phyloP scores from a whole-genome alignment of 2,113 vertebrate genomes.

The Rhagologus leucostigma region DNA sequence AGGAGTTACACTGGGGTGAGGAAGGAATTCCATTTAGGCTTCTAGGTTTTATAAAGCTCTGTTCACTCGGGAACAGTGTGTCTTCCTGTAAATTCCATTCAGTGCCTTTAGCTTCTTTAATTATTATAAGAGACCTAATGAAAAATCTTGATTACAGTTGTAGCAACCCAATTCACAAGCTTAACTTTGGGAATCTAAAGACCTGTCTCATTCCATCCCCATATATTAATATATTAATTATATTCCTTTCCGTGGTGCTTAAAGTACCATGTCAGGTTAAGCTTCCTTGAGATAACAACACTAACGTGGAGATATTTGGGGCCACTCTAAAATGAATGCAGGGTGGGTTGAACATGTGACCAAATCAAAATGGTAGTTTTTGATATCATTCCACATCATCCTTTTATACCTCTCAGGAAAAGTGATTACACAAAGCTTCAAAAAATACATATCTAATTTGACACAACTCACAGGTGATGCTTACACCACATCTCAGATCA shows the following conservation, averaged over 20 bases:
- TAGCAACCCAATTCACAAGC: background rate
- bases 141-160: background rate
- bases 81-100: background rate
- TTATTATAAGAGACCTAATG: background rate
- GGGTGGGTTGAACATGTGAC: background rate
- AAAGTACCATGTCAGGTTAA: background rate
- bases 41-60: background rate
- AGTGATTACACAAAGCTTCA: background rate
- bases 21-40: background rate
- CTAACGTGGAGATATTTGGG: background rate
- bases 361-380: background rate
- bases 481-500: background rate
- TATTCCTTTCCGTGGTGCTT: background rate
- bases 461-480: background rate
- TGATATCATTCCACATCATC: rapidly evolving
- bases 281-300: background rate
- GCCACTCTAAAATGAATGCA: background rate
- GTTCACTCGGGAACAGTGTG: background rate
- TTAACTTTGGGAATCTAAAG: background rate
- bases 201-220: background rate
- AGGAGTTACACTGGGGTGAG: background rate
- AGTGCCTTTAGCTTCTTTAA: background rate
- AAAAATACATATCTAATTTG: background rate
- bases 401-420: background rate
- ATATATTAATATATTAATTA: background rate